Base-by-base conservation (phyloP, 2,888 invertebrate species). In the Drosophila anceps region DNA sequence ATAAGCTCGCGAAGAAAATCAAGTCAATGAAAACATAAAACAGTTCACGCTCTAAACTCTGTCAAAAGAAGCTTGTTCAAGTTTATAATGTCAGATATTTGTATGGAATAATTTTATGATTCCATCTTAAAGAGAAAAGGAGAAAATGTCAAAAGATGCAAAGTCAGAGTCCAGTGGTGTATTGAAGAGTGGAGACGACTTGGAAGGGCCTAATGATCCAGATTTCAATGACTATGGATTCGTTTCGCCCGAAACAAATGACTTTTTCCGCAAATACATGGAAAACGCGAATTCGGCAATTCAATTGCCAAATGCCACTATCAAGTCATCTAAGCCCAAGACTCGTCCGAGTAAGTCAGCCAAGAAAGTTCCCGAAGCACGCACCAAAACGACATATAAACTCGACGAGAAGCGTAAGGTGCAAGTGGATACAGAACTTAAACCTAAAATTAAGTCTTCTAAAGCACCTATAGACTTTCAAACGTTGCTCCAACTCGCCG, bases 211-310 rank as follows among this genome's bases (percentile, higher is more conserved):
- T 12, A 20, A 29, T 12, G 20, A 62, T 53, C 53, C 61, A 13
- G 31, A 62, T 12, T 66, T 53, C 12, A 29, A 53, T 18, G 53
- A 53, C 31, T 53, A 31, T 12, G 46, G 62, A n/a, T 62, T 46
- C 15, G 44, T 18, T 13, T 31, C 61, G 12, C 35, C 53, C 1
- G 61, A 61, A 7, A 24, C 51, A 12, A 5, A 61, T 13, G 13
- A 24, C 4, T 12, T 33, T 0, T 60, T 35, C 29, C 15, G 48
- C 9, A 48, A 46, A 2, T 64, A 64, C n/a, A 64, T 64, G 63
- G 58, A 48, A 6, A 63, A n/a, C 1, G 24, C 24, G 12, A 1
- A n/a, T 0, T 1, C 8, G 13, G 3, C 20, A 4, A 18, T 2
- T 13, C 5, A 12, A 15, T 7, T 35, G 20, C 2, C 18, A 4